Base-by-base conservation (phyloP, 2,888 invertebrate species). In the Prosopocoilus inquinatus region DNA sequence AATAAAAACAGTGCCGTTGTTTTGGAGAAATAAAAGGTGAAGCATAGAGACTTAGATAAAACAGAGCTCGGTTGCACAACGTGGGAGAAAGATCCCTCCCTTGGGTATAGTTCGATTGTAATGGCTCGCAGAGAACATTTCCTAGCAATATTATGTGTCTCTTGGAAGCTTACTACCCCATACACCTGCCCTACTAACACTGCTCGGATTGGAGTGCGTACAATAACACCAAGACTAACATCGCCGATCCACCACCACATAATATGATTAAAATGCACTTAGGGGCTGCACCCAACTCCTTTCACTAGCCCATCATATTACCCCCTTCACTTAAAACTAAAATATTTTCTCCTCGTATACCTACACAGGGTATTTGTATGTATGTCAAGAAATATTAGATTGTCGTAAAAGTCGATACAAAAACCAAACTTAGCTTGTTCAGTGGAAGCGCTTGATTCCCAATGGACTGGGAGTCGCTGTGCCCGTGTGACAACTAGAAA, bases 401-500 rank as follows among this genome's bases (percentile, higher is more conserved):
- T 41, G 16, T 16, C 9, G 41, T 41, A 11, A 41, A 16, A 41
- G 41, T 16, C 9, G 12, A 41, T 15, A 41, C 41, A 41, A 41
- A 41, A 41, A 15, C 20, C 15, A 15, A 41, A 41, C 16, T 13
- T 41, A 41, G 13, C 41, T 16, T 41, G 41, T 16, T 15, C 41
- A 16, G 16, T 41, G 16, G 16, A 41, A 41, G 47, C 47, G 36
- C 34, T 47, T 16, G 46, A 58, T 50, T 57, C 63, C 57, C 60
- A 46, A 51, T 55, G 53, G 61, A 57, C 59, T 57, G 58, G 61
- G 61, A 56, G 60, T 61, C 50, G 56, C 55, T 62, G 60, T 61
- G 59, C 64, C 65, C 62, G 64, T 58, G 67, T 65, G 67, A 67
- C 67, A 64, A 58, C 64, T 63, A 64, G 61, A 63, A 61, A 63